Conservation (phyloP, 1,140 invertebrate genomes). For the Archivesica marissinica region DNA sequence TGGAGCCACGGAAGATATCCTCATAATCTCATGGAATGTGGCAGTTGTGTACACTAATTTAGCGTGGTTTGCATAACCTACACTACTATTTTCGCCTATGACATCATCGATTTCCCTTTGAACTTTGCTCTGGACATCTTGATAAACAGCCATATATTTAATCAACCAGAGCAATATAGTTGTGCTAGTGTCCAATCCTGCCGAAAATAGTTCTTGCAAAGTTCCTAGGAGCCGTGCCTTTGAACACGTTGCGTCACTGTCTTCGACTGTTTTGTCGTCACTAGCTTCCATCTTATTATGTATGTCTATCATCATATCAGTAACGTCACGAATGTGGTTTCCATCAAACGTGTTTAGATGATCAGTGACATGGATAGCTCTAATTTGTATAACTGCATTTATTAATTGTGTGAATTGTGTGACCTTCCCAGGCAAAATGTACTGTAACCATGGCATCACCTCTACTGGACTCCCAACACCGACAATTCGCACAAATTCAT, state of each 20-base stretch:
- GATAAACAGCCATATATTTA: slow-evolving; percentile 90
- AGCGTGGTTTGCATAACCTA: slow-evolving; percentile 89
- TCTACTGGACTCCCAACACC: neutral
- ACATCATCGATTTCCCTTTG: slow-evolving; percentile 93
- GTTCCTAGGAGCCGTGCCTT: neutral
- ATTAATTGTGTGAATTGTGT: neutral
- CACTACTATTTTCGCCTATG: slow-evolving; percentile 90
- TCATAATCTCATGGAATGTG: slow-evolving; percentile 70
- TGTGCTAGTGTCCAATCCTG: slow-evolving; percentile 93
- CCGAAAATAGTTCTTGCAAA: slow-evolving; percentile 91
- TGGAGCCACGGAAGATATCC: slow-evolving; percentile 80
- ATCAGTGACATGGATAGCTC: neutral
- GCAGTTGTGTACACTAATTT: slow-evolving; percentile 73
- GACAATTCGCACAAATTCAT: neutral
- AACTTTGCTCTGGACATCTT: slow-evolving; percentile 89
- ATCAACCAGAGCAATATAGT: slow-evolving; percentile 93
- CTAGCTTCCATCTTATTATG: neutral
- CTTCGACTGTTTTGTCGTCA: neutral
- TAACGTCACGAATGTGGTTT: neutral
- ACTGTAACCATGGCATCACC: neutral
- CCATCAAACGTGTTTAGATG: neutral
- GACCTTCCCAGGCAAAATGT: neutral
- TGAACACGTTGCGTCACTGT: neutral
- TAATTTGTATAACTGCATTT: neutral
- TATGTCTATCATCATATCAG: neutral